These are phyloP conservation scores for Narcine bancroftii DNA, from an alignment of 2,113 vertebrate genomes.

Conservation along the genomic window DNA sequence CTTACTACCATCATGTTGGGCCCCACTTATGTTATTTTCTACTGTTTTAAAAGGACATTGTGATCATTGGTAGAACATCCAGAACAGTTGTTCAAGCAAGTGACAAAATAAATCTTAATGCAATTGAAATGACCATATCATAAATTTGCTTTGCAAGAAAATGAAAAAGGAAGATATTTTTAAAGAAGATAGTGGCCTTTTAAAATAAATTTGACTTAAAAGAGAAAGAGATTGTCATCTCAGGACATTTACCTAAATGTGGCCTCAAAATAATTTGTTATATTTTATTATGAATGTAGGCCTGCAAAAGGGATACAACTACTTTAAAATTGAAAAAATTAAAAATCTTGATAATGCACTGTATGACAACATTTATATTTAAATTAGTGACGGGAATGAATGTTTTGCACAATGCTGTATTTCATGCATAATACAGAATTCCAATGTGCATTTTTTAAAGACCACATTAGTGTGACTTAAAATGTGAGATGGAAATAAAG, in stretches of 20 bases:
- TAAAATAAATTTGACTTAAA: not conserved
- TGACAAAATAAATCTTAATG: not conserved
- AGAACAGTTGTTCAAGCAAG: not conserved
- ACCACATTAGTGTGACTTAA: not conserved
- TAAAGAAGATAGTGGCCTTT: constrained; percentile 10
- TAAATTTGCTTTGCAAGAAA: not conserved
- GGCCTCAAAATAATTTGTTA: constrained; percentile 7
- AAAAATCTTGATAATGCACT: constrained; percentile 29
- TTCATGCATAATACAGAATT: constrained; percentile 19
- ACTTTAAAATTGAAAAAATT: not conserved
- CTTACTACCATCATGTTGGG: constrained; percentile 19
- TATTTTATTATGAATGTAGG: constrained; percentile 21
- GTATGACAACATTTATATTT: constrained; percentile 28
- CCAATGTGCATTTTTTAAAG: constrained; percentile 31
- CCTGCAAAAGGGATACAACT: not conserved
- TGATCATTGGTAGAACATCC: not conserved
- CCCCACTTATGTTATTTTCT: not conserved
- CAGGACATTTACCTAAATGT: constrained; percentile 9
- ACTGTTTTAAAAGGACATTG: not conserved
- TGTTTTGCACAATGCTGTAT: constrained; percentile 31
- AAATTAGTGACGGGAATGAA: constrained; percentile 29
- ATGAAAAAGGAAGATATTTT: not conserved
- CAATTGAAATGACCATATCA: not conserved
- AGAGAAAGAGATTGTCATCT: constrained; percentile 2
- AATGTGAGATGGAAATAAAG: constrained; percentile 30